Base-by-base conservation (phyloP, 1,140 invertebrate genomes). In the Danaus melanippus region DNA sequence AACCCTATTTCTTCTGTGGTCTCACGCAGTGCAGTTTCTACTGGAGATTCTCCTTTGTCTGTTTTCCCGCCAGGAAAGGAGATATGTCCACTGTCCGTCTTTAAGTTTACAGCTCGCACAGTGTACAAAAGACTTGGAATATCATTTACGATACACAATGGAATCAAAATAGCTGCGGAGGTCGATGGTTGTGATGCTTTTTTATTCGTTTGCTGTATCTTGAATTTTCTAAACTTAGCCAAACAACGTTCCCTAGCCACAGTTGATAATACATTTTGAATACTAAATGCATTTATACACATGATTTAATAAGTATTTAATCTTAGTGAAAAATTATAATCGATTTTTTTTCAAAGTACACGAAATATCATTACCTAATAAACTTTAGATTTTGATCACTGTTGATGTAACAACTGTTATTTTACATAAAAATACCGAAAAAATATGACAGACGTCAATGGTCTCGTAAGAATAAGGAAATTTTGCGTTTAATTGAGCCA, bases 41-140 rank as follows among this genome's bases (percentile, higher is more conserved):
- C 82, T 4, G 91, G 76, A 15, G 78, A 72, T 69, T 97, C 95
- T 1, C 71, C 74, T 0, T 88, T 71, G 67, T 96, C 94, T 45
- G 88, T 85, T 83, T 93, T 93, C 2, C 96, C 96, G 45, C 96
- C 96, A 0, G 96, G 96, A 87, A 97, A 98, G 42, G 94, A 93
- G 10, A 97, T 92, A 84, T 97, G 93, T 2, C 95, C 92, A 59
- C 91, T 88, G 71, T 97, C 93, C 0, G 88, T 89, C 55, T 89
- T 90, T 17, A 97, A 72, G 60, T 90, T 90, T 2, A 87, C 77
- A 0, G 94, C 94, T 43, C 96, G 87, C 10, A 96, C 82, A 0
- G 96, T 98, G 64, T 95, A 97, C 0, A 98, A 78, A 15, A 98
- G 66, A 9, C 93, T 92, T 5, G 95, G 78, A 64, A 92, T 88